Evolutionary conservation across 1,140 invertebrate genomes (phyloP), one percentile per base, ranked within the genome.

Genomic region (Phthorimaea operculella): DNA sequence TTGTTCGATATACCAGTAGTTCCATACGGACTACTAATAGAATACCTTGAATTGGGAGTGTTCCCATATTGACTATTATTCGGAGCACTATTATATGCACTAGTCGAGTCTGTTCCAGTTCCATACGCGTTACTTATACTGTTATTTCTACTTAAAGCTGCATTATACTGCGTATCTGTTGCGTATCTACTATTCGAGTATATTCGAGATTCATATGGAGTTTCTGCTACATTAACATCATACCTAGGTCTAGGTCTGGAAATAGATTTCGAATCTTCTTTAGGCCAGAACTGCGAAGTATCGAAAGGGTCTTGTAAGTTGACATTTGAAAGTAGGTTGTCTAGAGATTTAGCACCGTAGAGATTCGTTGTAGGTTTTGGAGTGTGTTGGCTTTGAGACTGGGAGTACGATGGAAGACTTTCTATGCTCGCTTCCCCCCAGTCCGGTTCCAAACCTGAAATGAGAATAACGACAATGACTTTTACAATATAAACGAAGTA

Each of bases 361-460:
- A 84, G 59, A 59, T 71, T 76, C 6, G 68, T 28, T 7, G 62
- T 55, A 10, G 16, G 71, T 50, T 71, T 76, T 8, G 68, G 17
- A 7, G 62, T 57, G 11, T 15, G 71, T 50, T 67, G 70, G 18
- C 59, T 62, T 42, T 64, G 60, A 0, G 68, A 51, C 33, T 61
- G 64, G 5, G 68, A 60, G 15, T 67, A 70, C 3, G 68, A 64
- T 18, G 79, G 77, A 1, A 85, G 56, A 52, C 73, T 83, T 61
- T 85, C 82, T 54, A 72, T 68, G 42, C 72, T 83, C 14, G 72
- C 72, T 21, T 79, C 73, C 1, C 72, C 76, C 81, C 79, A 85
- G 15, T 77, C 68, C 16, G 65, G 14, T 28, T 79, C 74, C 36
- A 62, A 62, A 47, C 59, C 78, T 85, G 68, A 28, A 71, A 72